phyloP scores from a whole-genome alignment of 2,113 vertebrate species.

The Galbula dea region DNA sequence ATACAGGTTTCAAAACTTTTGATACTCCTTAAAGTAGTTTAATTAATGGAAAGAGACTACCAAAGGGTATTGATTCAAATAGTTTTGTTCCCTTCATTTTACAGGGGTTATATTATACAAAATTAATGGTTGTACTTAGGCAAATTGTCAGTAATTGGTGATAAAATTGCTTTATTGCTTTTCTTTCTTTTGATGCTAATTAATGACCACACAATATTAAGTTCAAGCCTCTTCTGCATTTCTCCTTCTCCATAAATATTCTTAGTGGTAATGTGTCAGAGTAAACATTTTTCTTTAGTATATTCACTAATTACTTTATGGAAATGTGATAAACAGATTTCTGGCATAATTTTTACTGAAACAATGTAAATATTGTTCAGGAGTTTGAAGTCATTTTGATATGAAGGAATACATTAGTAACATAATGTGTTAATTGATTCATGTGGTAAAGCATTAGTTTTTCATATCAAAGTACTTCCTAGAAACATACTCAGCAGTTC shows the following conservation, averaged over 20 bases:
- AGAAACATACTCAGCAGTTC: neutral
- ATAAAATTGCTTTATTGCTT: conserved; percentile 77
- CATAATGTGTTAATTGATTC: neutral
- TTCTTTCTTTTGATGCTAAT: conserved; percentile 73
- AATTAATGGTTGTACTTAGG: conserved; percentile 73
- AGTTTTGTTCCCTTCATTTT: conserved; percentile 62
- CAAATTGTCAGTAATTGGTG: conserved; percentile 77
- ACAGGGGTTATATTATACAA: conserved; percentile 65
- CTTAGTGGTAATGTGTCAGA: neutral
- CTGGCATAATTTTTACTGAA: neutral
- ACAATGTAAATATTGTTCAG: neutral
- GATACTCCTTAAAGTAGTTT: conserved; percentile 14
- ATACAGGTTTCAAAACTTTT: conserved; percentile 31
- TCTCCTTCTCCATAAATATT: conserved; percentile 42
- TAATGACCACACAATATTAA: conserved; percentile 61
- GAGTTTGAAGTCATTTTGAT: neutral
- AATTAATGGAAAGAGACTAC: conserved; percentile 32
- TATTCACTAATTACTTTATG: neutral
- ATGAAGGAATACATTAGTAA: neutral
- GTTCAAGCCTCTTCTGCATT: conserved; percentile 33
- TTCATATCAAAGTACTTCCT: neutral
- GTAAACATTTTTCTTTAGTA: conserved; percentile 35
- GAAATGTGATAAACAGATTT: neutral
- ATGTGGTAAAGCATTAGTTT: neutral
- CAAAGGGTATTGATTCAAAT: conserved; percentile 64